Conservation (phyloP, 2,113 vertebrate species). For the Leuciscus idus region DNA sequence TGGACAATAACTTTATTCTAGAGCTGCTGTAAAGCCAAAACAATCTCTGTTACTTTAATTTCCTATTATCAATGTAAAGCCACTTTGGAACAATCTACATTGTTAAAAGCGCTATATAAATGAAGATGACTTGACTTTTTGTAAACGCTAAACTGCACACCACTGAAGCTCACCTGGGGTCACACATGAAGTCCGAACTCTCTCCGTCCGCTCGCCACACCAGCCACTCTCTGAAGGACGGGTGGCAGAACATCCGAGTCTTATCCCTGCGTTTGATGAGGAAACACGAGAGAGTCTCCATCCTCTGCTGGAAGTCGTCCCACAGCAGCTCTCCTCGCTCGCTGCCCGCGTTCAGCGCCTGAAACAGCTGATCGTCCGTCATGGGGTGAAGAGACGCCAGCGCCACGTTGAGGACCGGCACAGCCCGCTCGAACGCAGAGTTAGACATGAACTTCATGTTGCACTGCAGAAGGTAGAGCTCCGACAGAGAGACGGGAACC, state of each 20-base stretch:
- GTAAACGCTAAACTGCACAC: too few relatives aligned
- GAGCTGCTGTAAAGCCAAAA: too few relatives aligned
- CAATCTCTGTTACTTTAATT: too few relatives aligned
- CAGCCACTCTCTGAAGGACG: constrained; percentile 97
- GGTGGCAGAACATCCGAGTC: constrained; percentile 98
- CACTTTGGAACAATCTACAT: too few relatives aligned
- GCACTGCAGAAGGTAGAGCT: constrained; percentile 97
- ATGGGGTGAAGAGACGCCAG: constrained; percentile 94
- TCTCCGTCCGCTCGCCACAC: constrained; percentile 96
- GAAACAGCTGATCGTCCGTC: constrained; percentile 97
- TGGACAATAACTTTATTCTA: too few relatives aligned
- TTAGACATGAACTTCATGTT: constrained; percentile 98
- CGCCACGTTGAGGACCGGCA: constrained; percentile 90
- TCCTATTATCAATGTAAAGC: too few relatives aligned
- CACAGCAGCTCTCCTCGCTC: constrained; percentile 83
- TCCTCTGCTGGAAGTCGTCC: constrained; percentile 95
- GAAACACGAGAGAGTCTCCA: constrained; percentile 91
- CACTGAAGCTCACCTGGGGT: constrained; percentile 84
- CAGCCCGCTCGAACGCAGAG: constrained; percentile 89
- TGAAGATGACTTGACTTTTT: too few relatives aligned
- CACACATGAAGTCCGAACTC: constrained; percentile 93
- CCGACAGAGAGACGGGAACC: constrained; percentile 92
- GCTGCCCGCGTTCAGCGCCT: constrained; percentile 87
- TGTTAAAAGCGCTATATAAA: too few relatives aligned
- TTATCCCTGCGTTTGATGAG: constrained; percentile 92